phyloP scores from a whole-genome alignment of 2,797 vertebrate species.

The Nyctibius grandis region DNA sequence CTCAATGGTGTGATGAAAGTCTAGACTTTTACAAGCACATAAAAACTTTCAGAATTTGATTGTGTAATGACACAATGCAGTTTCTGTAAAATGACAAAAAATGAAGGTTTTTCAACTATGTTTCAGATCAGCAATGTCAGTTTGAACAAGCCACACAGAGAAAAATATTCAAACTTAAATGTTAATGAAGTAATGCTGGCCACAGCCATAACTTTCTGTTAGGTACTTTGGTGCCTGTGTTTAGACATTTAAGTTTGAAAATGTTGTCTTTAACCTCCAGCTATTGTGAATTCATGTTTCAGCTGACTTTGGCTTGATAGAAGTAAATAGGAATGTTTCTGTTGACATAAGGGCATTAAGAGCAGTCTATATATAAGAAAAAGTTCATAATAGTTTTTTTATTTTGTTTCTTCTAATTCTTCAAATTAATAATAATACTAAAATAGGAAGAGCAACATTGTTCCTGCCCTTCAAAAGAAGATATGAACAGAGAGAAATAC shows the following conservation, averaged over 20 bases:
- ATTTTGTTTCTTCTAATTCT: neutral
- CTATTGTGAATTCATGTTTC: neutral
- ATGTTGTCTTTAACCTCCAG: slow-evolving; percentile 36
- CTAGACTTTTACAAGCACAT: neutral
- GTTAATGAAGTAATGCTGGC: neutral
- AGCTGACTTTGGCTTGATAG: neutral
- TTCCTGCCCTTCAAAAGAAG: neutral
- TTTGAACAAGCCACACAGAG: neutral
- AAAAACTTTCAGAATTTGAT: neutral
- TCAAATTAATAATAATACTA: neutral
- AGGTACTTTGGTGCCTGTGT: neutral
- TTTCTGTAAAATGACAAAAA: neutral
- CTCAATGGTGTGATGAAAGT: neutral
- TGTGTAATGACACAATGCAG: neutral
- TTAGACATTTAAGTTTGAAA: slow-evolving; percentile 24
- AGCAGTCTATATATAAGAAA: neutral
- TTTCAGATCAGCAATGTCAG: neutral
- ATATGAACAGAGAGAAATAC: neutral
- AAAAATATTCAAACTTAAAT: slow-evolving; percentile 11
- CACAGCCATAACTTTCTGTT: neutral
- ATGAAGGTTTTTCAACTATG: neutral
- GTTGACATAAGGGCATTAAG: neutral
- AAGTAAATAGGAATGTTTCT: neutral
- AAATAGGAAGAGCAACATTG: neutral
- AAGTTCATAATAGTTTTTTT: neutral